phyloP scores from a whole-genome alignment of 2,113 vertebrate species.

The Circaetus gallicus region DNA sequence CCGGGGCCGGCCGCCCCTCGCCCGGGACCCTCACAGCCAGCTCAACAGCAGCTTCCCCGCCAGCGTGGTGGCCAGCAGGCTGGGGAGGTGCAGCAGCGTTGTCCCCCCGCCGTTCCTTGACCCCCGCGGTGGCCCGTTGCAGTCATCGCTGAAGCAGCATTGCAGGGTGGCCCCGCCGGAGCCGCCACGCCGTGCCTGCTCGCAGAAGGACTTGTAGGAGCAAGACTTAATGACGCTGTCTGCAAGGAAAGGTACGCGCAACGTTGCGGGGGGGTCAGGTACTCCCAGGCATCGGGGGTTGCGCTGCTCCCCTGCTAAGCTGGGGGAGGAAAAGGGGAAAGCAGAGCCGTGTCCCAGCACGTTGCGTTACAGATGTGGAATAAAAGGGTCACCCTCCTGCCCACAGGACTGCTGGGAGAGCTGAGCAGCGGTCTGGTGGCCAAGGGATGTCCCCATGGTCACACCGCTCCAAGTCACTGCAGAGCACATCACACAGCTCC shows the following conservation, averaged over 20 bases:
- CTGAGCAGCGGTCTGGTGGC: rapidly evolving
- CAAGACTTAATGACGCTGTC: conserved; percentile 84
- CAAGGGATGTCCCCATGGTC: background rate
- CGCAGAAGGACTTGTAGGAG: conserved; percentile 84
- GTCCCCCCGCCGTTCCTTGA: conserved; percentile 19
- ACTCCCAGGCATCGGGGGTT: rapidly evolving
- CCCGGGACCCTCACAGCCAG: conserved; percentile 38
- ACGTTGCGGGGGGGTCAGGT: background rate
- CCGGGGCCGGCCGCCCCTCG: background rate
- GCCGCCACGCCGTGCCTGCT: conserved; percentile 69
- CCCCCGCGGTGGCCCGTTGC: conserved; percentile 76
- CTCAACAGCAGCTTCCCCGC: conserved; percentile 53
- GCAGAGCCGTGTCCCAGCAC: rapidly evolving
- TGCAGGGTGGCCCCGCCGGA: conserved; percentile 73
- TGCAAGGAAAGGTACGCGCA: conserved; percentile 17
- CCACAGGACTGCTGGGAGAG: rapidly evolving
- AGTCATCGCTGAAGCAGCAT: conserved; percentile 82
- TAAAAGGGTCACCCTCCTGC: background rate
- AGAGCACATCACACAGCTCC: background rate
- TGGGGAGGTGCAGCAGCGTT: background rate
- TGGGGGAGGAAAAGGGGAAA: no score
- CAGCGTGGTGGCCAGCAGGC: conserved; percentile 62
- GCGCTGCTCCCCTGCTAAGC: rapidly evolving
- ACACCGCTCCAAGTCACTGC: rapidly evolving
- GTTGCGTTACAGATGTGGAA: rapidly evolving